Percentiles rank a stretch among this genome's conserved stretches.
Conservation (phyloP, 2,888 invertebrate genomes). For the Chalcosyrphus nemorum region DNA sequence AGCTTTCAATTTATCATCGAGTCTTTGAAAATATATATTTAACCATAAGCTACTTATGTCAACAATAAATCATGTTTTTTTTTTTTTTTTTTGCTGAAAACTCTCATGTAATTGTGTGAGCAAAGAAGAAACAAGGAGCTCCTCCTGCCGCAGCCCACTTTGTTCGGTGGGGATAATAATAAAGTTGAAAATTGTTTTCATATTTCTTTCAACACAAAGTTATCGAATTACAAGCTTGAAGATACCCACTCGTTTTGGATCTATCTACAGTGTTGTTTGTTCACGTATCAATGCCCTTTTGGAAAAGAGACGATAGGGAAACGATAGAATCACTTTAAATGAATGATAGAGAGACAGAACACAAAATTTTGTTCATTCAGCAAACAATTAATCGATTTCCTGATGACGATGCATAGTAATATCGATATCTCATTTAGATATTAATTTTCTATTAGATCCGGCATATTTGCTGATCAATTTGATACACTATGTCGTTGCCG, state of each 20-base stretch:
- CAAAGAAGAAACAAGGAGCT: background rate
- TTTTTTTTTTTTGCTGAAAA: too few relatives aligned
- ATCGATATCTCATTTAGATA: background rate
- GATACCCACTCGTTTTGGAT: background rate
- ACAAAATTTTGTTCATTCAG: background rate
- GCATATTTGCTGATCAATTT: constrained; percentile 48
- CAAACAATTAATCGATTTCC: constrained; percentile 45
- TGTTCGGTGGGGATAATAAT: background rate
- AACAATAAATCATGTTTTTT: constrained; percentile 50
- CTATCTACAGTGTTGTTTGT: background rate
- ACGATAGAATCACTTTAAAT: background rate
- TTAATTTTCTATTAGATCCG: constrained; percentile 40
- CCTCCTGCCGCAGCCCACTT: constrained; percentile 9
- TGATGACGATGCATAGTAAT: constrained; percentile 20
- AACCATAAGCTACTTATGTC: constrained; percentile 54
- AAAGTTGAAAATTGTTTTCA: constrained; percentile 24
- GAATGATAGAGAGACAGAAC: background rate
- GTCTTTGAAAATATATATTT: constrained; percentile 16
- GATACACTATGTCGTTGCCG: constrained; percentile 21
- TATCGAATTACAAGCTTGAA: constrained; percentile 18
- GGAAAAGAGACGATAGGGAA: background rate
- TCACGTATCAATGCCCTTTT: constrained; percentile 3
- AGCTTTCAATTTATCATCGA: constrained; percentile 1
- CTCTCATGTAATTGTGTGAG: constrained; percentile 11
- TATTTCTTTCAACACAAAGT: constrained; percentile 1